phyloP scores from a whole-genome alignment of 2,113 vertebrate genomes.

The Python bivittatus region DNA sequence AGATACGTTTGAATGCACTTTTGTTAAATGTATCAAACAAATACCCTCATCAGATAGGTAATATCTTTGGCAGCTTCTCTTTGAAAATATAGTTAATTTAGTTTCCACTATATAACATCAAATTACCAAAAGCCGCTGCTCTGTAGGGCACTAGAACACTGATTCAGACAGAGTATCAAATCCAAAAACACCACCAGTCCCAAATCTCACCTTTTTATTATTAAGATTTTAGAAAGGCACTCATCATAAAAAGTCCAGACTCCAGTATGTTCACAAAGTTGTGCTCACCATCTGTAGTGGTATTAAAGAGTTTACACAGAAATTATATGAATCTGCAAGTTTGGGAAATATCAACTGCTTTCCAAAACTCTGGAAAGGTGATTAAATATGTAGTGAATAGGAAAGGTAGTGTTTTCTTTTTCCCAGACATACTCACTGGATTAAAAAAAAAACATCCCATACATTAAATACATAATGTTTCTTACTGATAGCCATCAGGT shows the following conservation, averaged over 20 bases:
- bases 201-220: not conserved
- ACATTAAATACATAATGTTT: conserved; percentile 7
- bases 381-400: rapidly evolving
- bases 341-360: not conserved
- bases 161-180: not conserved
- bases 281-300: not conserved
- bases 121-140: not conserved
- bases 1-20: not conserved
- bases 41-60: not conserved
- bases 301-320: not conserved
- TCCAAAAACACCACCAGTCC: not conserved
- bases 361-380: not conserved
- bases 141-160: not conserved
- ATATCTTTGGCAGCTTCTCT: not conserved
- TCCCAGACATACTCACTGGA: not conserved
- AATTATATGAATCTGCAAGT: not conserved
- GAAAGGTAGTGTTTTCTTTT: not conserved
- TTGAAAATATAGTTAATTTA: not conserved
- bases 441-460: not conserved
- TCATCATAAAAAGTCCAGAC: not conserved
- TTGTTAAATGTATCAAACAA: not conserved
- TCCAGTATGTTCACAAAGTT: not conserved
- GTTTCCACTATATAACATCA: not conserved
- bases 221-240: not conserved
- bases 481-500: not conserved